Evolutionary conservation across 2,113 vertebrate species (phyloP).

Genomic region (Bufo gargarizans): DNA sequence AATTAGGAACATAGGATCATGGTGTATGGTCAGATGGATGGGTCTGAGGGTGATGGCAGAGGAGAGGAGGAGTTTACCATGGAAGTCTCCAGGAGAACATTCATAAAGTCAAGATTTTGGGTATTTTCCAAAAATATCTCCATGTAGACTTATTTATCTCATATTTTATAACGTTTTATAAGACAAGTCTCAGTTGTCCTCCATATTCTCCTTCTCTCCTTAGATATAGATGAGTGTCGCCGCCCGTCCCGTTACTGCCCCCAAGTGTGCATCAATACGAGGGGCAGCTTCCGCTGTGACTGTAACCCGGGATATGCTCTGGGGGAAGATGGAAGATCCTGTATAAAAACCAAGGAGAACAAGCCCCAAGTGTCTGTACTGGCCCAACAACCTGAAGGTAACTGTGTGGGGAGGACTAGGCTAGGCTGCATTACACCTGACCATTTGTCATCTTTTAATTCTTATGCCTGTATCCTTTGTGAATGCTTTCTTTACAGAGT

Average conservation of each 20-base stretch:
- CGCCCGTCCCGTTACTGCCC: conserved; percentile 58
- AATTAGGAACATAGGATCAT: too few relatives aligned
- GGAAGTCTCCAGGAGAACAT: too few relatives aligned
- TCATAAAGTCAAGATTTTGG: not conserved
- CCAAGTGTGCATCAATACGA: conserved; percentile 64
- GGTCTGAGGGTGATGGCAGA: too few relatives aligned
- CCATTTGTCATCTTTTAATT: too few relatives aligned
- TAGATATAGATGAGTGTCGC: conserved; percentile 70
- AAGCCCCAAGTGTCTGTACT: conserved; percentile 15
- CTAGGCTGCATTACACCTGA: too few relatives aligned
- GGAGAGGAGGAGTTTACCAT: too few relatives aligned
- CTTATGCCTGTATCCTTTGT: too few relatives aligned
- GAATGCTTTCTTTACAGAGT: not conserved
- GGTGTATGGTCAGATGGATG: too few relatives aligned
- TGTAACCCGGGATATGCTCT: conserved; percentile 63
- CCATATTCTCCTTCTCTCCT: not conserved
- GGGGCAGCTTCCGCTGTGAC: conserved; percentile 66
- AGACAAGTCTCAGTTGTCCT: not conserved
- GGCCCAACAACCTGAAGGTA: conserved; percentile 60
- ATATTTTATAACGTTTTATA: not conserved
- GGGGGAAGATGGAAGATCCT: conserved; percentile 58
- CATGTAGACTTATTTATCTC: not conserved
- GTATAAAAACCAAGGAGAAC: conserved; percentile 24
- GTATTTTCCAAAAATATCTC: not conserved
- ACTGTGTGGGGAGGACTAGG: not conserved